A percentile compares a stretch with the other conserved stretches of the same genome.
Evolutionary conservation across 2,113 vertebrate genomes (phyloP).

Genomic region (Tichodroma muraria): DNA sequence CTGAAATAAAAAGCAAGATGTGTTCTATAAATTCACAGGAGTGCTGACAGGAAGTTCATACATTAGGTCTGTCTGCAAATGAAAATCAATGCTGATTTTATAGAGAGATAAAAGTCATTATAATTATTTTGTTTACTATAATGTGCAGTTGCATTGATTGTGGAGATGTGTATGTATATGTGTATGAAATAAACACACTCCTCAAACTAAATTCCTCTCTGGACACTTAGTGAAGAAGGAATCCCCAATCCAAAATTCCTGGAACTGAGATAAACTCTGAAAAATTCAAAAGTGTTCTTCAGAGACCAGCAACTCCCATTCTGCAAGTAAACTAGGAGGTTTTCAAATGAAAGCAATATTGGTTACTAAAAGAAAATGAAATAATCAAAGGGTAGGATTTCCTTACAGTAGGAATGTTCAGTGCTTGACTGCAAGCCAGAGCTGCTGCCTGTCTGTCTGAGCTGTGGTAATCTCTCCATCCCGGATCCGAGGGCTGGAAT

Average conservation of each 20-base stretch:
- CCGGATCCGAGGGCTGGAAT: conserved; percentile 65
- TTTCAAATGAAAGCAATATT: background rate
- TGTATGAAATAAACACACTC: background rate
- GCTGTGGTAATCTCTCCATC: conserved; percentile 8
- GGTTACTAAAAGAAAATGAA: background rate
- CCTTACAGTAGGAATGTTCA: conserved; percentile 47
- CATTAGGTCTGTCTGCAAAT: background rate
- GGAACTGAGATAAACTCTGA: background rate
- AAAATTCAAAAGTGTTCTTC: background rate
- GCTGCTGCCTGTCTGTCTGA: background rate
- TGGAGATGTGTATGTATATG: background rate
- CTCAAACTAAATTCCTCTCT: background rate
- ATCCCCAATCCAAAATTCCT: background rate
- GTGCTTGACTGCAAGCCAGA: background rate
- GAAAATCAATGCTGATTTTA: background rate
- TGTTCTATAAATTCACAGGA: background rate
- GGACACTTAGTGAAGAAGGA: background rate
- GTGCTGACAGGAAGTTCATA: background rate
- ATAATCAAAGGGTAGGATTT: background rate
- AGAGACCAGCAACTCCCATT: background rate
- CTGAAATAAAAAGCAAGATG: conserved; percentile 26
- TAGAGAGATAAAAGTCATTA: background rate
- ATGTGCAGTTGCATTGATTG: background rate
- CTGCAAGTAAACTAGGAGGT: background rate
- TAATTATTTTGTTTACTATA: background rate